Percentiles rank a stretch among this genome's conserved stretches.
These are phyloP conservation scores for Drosophila rellima DNA, from an alignment of 2,888 invertebrate species.

Conservation along the genomic window DNA sequence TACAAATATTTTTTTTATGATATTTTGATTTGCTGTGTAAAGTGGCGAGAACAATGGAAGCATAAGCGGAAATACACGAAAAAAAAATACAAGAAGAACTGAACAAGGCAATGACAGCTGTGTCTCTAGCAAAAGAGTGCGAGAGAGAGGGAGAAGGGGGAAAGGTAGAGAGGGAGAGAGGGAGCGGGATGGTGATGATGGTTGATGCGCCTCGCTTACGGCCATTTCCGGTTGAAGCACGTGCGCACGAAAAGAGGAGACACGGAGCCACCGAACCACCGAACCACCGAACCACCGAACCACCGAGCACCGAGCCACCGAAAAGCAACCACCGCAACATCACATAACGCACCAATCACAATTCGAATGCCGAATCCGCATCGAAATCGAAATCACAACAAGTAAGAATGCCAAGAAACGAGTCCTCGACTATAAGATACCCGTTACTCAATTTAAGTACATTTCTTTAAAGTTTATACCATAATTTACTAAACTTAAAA, in stretches of 20 bases:
- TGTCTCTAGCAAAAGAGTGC: slow-evolving; percentile 17
- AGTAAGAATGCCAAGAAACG: not conserved
- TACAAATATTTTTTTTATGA: slow-evolving; percentile 40
- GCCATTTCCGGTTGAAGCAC: slow-evolving; percentile 84
- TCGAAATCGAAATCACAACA: slow-evolving; percentile 13
- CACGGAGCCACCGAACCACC: slow-evolving; percentile 27
- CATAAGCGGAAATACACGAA: slow-evolving; percentile 72
- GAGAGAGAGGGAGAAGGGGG: slow-evolving; percentile 35
- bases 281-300: slow-evolving; percentile 17
- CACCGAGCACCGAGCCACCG: slow-evolving; percentile 30
- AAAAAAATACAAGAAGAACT: slow-evolving; percentile 55
- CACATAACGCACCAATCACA: slow-evolving; percentile 55
- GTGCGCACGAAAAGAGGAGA: slow-evolving; percentile 76
- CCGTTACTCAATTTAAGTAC: not conserved
- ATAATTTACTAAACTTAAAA: too few relatives aligned
- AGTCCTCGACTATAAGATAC: not conserved
- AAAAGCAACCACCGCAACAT: slow-evolving; percentile 56
- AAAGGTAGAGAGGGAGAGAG: slow-evolving; percentile 35
- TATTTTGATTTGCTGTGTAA: slow-evolving; percentile 73
- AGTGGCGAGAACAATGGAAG: slow-evolving; percentile 81
- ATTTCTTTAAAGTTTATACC: too few relatives aligned
- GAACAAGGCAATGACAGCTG: slow-evolving; percentile 63
- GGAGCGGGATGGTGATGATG: slow-evolving; percentile 33
- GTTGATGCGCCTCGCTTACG: slow-evolving; percentile 81
- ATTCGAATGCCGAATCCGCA: slow-evolving; percentile 31